phyloP scores from a whole-genome alignment of 2,797 vertebrate species.

The Falco biarmicus region DNA sequence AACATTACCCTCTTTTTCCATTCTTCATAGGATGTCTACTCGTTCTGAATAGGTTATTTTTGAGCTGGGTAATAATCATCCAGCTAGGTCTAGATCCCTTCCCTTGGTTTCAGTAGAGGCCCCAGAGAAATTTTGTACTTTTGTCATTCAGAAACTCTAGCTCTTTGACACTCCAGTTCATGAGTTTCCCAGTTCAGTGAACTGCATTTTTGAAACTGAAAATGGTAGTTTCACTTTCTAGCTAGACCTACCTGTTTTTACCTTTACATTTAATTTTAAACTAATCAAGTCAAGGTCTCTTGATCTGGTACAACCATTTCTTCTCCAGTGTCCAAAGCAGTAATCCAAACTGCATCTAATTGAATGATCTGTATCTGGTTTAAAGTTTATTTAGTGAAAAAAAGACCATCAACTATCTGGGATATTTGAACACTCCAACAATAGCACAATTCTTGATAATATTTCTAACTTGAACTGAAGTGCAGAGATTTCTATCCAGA shows the following conservation, averaged over 20 bases:
- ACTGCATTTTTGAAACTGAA: not conserved
- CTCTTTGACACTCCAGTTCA: not conserved
- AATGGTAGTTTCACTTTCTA: not conserved
- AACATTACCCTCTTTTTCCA: conserved; percentile 43
- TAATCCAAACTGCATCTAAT: not conserved
- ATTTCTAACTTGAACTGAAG: not conserved
- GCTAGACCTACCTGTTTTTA: not conserved
- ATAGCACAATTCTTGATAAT: not conserved
- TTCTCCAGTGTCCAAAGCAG: not conserved
- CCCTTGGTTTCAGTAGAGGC: not conserved
- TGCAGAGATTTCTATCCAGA: not conserved
- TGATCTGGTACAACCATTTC: not conserved
- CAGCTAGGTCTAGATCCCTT: not conserved
- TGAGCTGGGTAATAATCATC: conserved; percentile 7
- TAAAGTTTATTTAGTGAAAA: not conserved
- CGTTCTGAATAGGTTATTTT: conserved; percentile 3
- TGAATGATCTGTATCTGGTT: not conserved
- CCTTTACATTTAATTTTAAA: conserved; percentile 5
- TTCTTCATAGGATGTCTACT: not conserved
- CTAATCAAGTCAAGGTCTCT: not conserved
- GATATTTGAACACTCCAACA: not conserved
- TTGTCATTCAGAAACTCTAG: not conserved
- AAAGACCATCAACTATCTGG: not conserved
- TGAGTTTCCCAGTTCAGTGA: not conserved
- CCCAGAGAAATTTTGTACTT: not conserved